phyloP scores from a whole-genome alignment of 2,888 invertebrate species.

The Macropis europaea region DNA sequence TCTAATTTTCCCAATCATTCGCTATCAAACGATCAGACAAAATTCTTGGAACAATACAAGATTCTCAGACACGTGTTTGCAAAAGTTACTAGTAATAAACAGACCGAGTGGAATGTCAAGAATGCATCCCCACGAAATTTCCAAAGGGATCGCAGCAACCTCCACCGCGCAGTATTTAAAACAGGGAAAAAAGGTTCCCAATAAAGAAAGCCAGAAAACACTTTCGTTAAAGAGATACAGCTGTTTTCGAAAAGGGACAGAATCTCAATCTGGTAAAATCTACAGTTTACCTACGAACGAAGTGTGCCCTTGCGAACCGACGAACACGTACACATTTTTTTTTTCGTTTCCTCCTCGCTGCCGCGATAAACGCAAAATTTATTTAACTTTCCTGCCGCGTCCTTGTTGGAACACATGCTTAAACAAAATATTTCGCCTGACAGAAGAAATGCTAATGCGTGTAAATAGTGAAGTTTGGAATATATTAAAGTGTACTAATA shows the following conservation, averaged over 20 bases:
- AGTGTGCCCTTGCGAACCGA: constrained; percentile 21
- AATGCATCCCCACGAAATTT: background rate
- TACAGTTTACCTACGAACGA: constrained; percentile 22
- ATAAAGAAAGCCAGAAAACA: constrained; percentile 14
- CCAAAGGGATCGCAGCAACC: background rate
- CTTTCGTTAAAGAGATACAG: constrained; percentile 32
- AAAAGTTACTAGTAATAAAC: no score
- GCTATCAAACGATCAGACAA: no score
- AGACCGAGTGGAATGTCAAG: background rate
- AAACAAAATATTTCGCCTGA: background rate
- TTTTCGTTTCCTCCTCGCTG: background rate
- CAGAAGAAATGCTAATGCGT: no score
- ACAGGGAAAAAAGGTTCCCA: background rate
- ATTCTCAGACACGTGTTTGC: no score
- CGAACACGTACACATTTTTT: background rate
- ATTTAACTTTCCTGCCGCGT: background rate
- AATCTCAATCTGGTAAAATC: background rate
- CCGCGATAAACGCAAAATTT: constrained; percentile 3
- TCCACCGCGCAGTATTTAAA: background rate
- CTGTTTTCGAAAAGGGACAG: constrained; percentile 31
- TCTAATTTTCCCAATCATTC: no score
- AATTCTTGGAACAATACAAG: no score
- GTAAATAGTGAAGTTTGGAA: no score
- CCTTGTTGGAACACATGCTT: background rate
- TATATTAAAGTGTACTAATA: no score